phyloP scores from a whole-genome alignment of 2,797 vertebrate species.

The Gadopsis marmoratus region DNA sequence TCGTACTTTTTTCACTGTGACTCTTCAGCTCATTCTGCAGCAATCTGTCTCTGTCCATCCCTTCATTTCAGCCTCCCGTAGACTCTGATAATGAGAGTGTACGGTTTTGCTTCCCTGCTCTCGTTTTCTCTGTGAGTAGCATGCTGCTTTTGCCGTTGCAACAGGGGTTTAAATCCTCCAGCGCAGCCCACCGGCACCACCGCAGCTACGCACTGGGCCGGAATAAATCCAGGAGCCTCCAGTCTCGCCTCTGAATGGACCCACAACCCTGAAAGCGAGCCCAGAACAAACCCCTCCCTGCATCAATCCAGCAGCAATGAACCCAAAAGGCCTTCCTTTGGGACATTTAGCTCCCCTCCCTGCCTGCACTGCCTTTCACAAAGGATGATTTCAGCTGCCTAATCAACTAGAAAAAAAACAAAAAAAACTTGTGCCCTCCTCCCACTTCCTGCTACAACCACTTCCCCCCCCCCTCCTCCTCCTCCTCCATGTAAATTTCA shows the following conservation, averaged over 20 bases:
- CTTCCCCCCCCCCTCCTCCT: conserved; percentile 26
- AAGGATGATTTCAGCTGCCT: conserved; percentile 79
- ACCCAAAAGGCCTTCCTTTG: conserved; percentile 72
- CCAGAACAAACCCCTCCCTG: conserved; percentile 56
- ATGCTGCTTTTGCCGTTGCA: conserved; percentile 46
- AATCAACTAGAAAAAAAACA: conserved; percentile 75
- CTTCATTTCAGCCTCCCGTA: conserved; percentile 59
- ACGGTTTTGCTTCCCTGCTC: conserved; percentile 68
- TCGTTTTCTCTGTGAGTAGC: conserved; percentile 56
- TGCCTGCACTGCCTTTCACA: conserved; percentile 59
- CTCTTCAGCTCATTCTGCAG: conserved; percentile 27
- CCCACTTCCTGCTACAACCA: conserved; percentile 59
- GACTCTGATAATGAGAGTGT: conserved; percentile 73
- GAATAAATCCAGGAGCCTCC: conserved; percentile 80
- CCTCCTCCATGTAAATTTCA: conserved; percentile 64
- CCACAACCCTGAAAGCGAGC: conserved; percentile 70
- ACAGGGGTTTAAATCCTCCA: conserved; percentile 70
- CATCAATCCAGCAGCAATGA: conserved; percentile 66
- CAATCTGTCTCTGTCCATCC: conserved; percentile 39
- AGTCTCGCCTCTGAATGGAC: conserved; percentile 69
- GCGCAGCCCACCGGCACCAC: conserved; percentile 49
- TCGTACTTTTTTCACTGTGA: conserved; percentile 2
- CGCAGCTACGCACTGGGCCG: conserved; percentile 70
- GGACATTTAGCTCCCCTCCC: conserved; percentile 61
- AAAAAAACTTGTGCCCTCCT: conserved; percentile 60